Evolutionary conservation across 2,888 invertebrate species (phyloP).

Genomic region (Drosophila leonis): DNA sequence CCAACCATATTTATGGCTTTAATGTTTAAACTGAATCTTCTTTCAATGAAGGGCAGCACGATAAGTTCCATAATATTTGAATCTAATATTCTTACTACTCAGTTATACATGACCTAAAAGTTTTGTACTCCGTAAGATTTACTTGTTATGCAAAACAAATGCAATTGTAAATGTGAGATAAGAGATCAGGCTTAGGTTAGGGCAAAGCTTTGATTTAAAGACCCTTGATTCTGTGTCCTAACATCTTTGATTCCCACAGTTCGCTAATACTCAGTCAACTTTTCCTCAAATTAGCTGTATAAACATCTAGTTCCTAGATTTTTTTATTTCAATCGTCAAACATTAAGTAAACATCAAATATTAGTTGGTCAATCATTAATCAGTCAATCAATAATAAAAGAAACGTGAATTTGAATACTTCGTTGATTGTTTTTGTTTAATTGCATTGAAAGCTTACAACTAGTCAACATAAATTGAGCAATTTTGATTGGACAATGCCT

Average conservation of each 20-base stretch:
- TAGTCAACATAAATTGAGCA: conserved; percentile 73
- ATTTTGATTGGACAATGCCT: conserved; percentile 63
- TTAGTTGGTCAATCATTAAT: not conserved
- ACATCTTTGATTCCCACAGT: not conserved
- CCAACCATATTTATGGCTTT: conserved; percentile 75
- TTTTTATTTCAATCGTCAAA: no score
- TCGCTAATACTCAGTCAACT: not conserved
- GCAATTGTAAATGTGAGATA: not conserved
- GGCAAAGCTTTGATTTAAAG: not conserved
- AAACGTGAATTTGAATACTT: conserved; percentile 13
- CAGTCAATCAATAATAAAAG: not conserved
- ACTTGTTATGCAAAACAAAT: not conserved
- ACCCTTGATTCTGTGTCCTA: not conserved
- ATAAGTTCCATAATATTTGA: not conserved
- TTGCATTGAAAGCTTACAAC: conserved; percentile 72
- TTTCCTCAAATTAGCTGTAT: not conserved
- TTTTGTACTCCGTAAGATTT: not conserved
- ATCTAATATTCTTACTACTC: not conserved
- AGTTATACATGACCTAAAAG: not conserved
- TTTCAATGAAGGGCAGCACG: conserved; percentile 9
- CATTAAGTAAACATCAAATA: not conserved
- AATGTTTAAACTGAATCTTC: conserved; percentile 58
- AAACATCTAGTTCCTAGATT: not conserved
- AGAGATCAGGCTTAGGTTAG: not conserved
- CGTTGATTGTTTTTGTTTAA: conserved; percentile 56